phyloP scores from a whole-genome alignment of 2,888 invertebrate genomes.

The Anodontia alba region DNA sequence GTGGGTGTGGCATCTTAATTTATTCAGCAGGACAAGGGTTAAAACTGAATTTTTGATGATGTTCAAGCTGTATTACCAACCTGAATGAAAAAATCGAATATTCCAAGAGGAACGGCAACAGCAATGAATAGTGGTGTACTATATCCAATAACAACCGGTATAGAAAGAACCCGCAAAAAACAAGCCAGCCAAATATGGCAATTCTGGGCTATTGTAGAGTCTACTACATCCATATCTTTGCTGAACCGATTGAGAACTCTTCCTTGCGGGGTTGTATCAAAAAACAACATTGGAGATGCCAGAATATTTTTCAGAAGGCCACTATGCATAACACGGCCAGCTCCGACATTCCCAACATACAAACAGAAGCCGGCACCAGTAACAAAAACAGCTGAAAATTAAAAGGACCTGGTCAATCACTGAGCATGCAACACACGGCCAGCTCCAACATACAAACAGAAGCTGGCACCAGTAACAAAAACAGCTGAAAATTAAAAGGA shows the following conservation, averaged over 20 bases:
- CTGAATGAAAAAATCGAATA: slow-evolving; percentile 80
- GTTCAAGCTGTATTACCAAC: no score
- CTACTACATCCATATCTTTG: slow-evolving; percentile 81
- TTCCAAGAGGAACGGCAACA: slow-evolving; percentile 72
- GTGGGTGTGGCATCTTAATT: no score
- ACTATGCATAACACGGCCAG: slow-evolving; percentile 69
- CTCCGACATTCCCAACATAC: slow-evolving; percentile 62
- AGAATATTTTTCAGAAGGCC: slow-evolving; percentile 71
- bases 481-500: slow-evolving; percentile 55
- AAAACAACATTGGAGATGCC: slow-evolving; percentile 78
- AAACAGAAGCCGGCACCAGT: slow-evolving; percentile 48
- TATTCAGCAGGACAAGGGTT: no score
- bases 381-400: slow-evolving; percentile 58
- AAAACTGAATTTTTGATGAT: no score
- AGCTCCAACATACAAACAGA: slow-evolving; percentile 58
- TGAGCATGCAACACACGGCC: slow-evolving; percentile 69
- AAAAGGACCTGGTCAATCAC: no score
- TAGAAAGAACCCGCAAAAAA: slow-evolving; percentile 64
- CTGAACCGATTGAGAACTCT: slow-evolving; percentile 80
- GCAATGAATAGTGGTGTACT: slow-evolving; percentile 76
- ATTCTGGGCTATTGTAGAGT: slow-evolving; percentile 72
- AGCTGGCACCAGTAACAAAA: slow-evolving; percentile 46
- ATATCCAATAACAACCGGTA: slow-evolving; percentile 75
- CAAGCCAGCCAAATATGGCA: slow-evolving; percentile 70
- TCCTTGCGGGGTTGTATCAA: slow-evolving; percentile 81